Conservation (phyloP, 1,140 invertebrate species). For the Bradysia coprophila region DNA sequence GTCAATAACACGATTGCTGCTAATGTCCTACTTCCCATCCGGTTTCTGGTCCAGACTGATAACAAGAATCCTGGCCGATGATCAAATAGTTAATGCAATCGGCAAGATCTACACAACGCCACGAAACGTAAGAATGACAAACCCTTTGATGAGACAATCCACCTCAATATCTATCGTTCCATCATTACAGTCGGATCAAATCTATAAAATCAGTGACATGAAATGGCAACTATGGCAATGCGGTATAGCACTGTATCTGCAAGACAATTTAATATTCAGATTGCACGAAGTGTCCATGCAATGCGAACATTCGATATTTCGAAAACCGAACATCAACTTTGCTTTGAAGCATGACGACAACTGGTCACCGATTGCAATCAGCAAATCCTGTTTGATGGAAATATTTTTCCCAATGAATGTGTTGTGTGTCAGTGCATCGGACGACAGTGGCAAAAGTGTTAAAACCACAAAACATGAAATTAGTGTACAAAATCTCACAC, state of each 20-base stretch:
- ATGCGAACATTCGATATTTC: slow-evolving; percentile 29
- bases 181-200: too few relatives aligned
- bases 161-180: too few relatives aligned
- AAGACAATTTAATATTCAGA: slow-evolving; percentile 59
- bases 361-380: slow-evolving; percentile 71
- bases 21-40: slow-evolving; percentile 93
- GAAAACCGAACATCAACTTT: slow-evolving; percentile 31
- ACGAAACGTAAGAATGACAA: not conserved
- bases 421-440: slow-evolving; percentile 7
- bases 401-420: slow-evolving; percentile 51
- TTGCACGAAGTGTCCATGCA: slow-evolving; percentile 64
- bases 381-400: slow-evolving; percentile 69
- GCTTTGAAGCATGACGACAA: slow-evolving; percentile 59
- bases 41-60: slow-evolving; percentile 96
- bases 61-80: slow-evolving; percentile 79
- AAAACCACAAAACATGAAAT: slow-evolving; percentile 24
- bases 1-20: slow-evolving; percentile 45
- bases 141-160: too few relatives aligned
- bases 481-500: slow-evolving; percentile 57
- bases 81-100: slow-evolving; percentile 67
- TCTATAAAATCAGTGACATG: too few relatives aligned
- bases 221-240: slow-evolving; percentile 93
- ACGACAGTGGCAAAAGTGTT: slow-evolving; percentile 4
- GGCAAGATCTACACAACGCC: slow-evolving; percentile 4
- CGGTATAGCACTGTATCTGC: slow-evolving; percentile 71